A percentile compares a stretch with the other conserved stretches of the same genome.
These are phyloP conservation scores for Enteromius mattozi DNA, from an alignment of 2,797 vertebrate species.

Conservation along the genomic window DNA sequence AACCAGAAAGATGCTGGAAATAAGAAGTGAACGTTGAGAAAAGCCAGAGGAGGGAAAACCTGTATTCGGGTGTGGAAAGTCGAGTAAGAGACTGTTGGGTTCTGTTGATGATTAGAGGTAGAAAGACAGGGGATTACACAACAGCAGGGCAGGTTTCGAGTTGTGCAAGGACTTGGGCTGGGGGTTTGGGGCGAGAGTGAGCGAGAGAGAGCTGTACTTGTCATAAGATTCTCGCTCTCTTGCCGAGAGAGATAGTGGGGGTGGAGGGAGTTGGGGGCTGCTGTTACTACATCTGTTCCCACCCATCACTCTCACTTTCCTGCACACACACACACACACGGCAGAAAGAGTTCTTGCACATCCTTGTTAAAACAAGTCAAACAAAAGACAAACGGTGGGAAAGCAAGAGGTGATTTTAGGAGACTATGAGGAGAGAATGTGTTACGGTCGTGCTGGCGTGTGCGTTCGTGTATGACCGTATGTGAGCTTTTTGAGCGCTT, in stretches of 20 bases:
- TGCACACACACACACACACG: constrained; percentile 48
- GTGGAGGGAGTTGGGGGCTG: constrained; percentile 40
- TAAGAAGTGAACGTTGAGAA: neutral
- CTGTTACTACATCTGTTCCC: constrained; percentile 76
- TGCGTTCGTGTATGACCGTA: constrained; percentile 7
- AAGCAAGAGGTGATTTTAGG: constrained; percentile 38
- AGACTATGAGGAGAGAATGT: neutral
- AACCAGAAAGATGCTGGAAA: neutral
- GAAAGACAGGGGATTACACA: constrained; percentile 41
- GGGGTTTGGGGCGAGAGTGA: constrained; percentile 14
- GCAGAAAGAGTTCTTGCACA: constrained; percentile 64
- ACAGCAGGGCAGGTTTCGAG: constrained; percentile 56
- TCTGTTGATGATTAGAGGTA: constrained; percentile 39
- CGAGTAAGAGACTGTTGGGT: constrained; percentile 26
- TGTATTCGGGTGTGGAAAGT: constrained; percentile 43
- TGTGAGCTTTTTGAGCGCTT: constrained; percentile 12
- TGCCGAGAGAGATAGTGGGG: constrained; percentile 50
- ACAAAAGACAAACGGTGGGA: constrained; percentile 54
- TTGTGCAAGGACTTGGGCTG: constrained; percentile 31
- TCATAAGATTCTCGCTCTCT: constrained; percentile 54
- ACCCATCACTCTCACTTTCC: constrained; percentile 68
- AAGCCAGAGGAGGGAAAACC: constrained; percentile 33
- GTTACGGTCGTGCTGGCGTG: constrained; percentile 26
- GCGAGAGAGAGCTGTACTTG: constrained; percentile 41
- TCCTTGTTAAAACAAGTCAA: constrained; percentile 65